Evolutionary conservation across 1,140 invertebrate genomes (phyloP).

Genomic region (Gonioctena quinquepunctata): DNA sequence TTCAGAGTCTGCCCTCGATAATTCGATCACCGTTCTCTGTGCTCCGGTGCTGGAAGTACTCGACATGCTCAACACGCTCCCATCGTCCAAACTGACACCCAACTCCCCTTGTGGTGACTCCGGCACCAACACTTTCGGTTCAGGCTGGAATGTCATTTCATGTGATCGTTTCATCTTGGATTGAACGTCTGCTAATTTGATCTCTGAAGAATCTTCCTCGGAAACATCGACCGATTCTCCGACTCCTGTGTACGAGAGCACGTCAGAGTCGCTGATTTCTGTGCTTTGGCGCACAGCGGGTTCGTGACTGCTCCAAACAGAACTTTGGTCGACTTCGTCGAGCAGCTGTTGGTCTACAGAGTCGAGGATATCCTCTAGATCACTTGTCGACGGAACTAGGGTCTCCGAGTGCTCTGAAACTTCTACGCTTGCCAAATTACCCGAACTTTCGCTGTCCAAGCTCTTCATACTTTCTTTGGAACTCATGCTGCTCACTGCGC

Average conservation of each 20-base stretch:
- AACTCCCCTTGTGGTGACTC: constrained; percentile 50
- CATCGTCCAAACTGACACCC: constrained; percentile 63
- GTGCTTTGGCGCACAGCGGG: constrained; percentile 33
- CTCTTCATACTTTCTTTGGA: constrained; percentile 89
- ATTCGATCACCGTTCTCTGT: constrained; percentile 62
- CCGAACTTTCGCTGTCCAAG: constrained; percentile 84
- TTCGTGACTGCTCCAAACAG: constrained; percentile 23
- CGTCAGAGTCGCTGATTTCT: constrained; percentile 41
- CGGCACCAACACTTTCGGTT: constrained; percentile 57
- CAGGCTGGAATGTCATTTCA: constrained; percentile 87
- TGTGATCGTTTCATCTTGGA: constrained; percentile 83
- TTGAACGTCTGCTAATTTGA: constrained; percentile 56
- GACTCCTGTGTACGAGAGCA: constrained; percentile 22
- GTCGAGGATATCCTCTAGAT: constrained; percentile 59
- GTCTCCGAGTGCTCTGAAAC: constrained; percentile 90
- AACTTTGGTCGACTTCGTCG: constrained; percentile 33
- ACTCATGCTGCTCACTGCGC: constrained; percentile 79
- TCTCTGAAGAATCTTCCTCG: constrained; percentile 56
- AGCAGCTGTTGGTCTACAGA: constrained; percentile 49
- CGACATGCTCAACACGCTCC: constrained; percentile 61
- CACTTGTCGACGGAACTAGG: constrained; percentile 74
- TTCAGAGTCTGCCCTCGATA: constrained; percentile 54
- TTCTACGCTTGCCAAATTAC: constrained; percentile 84
- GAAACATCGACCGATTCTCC: constrained; percentile 56
- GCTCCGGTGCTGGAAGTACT: constrained; percentile 60